Percentiles rank a stretch among this genome's conserved stretches.
Conservation (phyloP, 2,113 vertebrate genomes). For the Prunella fulvescens region DNA sequence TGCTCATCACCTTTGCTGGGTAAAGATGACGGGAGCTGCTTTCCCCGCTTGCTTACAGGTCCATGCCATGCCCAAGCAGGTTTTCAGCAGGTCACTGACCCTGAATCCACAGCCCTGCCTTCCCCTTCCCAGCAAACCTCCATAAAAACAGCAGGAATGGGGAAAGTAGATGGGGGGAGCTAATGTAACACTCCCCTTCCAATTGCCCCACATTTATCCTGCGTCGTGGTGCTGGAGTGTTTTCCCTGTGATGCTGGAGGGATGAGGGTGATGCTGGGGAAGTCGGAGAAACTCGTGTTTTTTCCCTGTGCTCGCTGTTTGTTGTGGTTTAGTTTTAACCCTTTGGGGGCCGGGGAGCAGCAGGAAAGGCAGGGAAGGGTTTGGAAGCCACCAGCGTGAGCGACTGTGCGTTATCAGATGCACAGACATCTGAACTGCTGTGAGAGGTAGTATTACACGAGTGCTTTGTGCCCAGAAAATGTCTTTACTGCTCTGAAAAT, state of each 20-base stretch:
- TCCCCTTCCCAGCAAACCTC: neutral
- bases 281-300: conserved; percentile 36
- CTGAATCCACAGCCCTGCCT: neutral
- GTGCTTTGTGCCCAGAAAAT: conserved; percentile 27
- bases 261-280: neutral
- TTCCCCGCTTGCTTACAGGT: neutral
- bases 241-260: neutral
- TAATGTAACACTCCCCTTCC: neutral
- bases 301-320: neutral
- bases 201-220: neutral
- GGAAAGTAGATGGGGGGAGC: neutral
- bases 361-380: neutral
- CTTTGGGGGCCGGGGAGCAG: neutral
- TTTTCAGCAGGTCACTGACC: neutral
- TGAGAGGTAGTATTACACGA: conserved; percentile 37
- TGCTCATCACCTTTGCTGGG: conserved; percentile 18
- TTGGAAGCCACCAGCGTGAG: neutral
- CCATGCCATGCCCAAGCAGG: neutral
- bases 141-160: neutral
- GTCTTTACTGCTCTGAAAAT: conserved; percentile 35
- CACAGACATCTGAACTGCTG: conserved; percentile 21
- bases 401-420: neutral
- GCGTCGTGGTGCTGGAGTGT: neutral
- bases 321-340: conserved; percentile 62
- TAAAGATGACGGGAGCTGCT: neutral